Evolutionary conservation across 2,797 vertebrate genomes (phyloP).

Genomic region (Danio choprae): DNA sequence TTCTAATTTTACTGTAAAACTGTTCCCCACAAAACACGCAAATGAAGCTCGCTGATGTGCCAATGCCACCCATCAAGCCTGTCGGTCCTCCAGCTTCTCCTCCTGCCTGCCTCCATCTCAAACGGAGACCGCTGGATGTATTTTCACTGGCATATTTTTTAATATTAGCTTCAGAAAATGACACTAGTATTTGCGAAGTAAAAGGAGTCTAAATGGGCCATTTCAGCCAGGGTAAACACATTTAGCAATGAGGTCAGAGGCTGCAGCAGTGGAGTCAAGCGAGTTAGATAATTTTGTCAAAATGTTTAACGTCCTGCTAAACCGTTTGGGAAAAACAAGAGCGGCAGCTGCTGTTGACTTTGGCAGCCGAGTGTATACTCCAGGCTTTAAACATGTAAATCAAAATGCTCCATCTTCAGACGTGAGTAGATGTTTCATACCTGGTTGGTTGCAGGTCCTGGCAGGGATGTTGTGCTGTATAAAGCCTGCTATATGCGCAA

Average conservation of each 20-base stretch:
- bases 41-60: constrained; percentile 27
- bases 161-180: constrained; percentile 81
- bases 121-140: constrained; percentile 61
- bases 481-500: constrained; percentile 62
- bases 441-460: constrained; percentile 72
- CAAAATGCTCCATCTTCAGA: constrained; percentile 81
- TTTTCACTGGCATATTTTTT: constrained; percentile 79
- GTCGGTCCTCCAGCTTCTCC: background rate
- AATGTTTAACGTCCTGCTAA: constrained; percentile 94
- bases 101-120: constrained; percentile 23
- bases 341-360: constrained; percentile 88
- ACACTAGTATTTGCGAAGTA: constrained; percentile 80
- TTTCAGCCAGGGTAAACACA: constrained; percentile 93
- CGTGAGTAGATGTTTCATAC: constrained; percentile 81
- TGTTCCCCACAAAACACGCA: constrained; percentile 28
- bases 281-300: constrained; percentile 97
- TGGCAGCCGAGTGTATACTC: constrained; percentile 84
- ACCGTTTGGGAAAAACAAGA: constrained; percentile 89
- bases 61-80: constrained; percentile 47
- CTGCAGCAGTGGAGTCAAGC: constrained; percentile 88
- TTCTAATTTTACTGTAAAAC: constrained; percentile 14
- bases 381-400: constrained; percentile 84
- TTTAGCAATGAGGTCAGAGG: constrained; percentile 95
- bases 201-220: constrained; percentile 79
- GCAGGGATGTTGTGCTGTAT: constrained; percentile 66